These are phyloP conservation scores for Lithodes maja DNA, from an alignment of 2,888 invertebrate species.

Conservation along the genomic window DNA sequence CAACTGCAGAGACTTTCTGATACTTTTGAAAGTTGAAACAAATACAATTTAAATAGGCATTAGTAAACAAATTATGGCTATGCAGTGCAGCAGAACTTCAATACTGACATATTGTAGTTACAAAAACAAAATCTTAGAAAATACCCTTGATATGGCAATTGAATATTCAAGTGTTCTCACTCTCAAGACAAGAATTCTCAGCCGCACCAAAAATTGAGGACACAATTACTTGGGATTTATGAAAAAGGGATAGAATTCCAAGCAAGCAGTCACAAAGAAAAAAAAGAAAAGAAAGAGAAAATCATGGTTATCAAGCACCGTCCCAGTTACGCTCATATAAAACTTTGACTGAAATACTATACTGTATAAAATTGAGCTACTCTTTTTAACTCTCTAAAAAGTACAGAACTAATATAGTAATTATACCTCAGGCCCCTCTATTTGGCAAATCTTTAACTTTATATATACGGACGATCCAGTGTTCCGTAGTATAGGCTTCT, in stretches of 20 bases:
- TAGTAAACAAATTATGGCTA: not conserved
- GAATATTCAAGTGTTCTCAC: not conserved
- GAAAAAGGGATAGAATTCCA: not conserved
- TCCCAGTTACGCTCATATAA: not conserved
- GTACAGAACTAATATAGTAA: not conserved
- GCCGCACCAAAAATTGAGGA: not conserved
- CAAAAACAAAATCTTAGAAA: not conserved
- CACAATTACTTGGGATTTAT: not conserved
- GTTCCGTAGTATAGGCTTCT: constrained; percentile 98
- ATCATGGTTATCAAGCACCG: not conserved
- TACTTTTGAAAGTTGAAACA: too few relatives aligned
- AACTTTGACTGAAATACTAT: not conserved
- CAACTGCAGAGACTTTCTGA: too few relatives aligned
- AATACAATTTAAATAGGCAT: not conserved
- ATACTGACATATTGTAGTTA: not conserved
- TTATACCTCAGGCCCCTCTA: constrained; percentile 63
- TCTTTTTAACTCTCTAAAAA: not conserved
- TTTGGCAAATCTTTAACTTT: constrained; percentile 74
- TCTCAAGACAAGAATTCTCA: not conserved
- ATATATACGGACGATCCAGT: constrained; percentile 98
- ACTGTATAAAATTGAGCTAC: not conserved
- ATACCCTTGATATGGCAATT: not conserved
- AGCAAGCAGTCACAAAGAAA: not conserved
- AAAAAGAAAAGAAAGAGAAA: not conserved
- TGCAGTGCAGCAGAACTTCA: not conserved